Base-by-base conservation (phyloP, 64 coral and sea anemone species). In the Astreopora myriophthalma region DNA sequence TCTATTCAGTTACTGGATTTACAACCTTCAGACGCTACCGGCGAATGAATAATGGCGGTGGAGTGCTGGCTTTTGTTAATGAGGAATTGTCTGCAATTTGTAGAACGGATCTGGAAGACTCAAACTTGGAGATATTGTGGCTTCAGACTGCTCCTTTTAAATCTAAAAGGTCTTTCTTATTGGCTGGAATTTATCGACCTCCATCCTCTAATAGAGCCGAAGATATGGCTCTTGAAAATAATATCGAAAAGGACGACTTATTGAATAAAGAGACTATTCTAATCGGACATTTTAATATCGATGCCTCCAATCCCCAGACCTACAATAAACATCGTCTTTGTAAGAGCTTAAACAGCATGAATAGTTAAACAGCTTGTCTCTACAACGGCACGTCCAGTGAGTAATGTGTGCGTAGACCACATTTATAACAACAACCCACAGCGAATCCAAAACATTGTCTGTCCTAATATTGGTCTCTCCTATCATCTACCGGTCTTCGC, bases 281-380 rank as follows among this genome's bases (percentile, higher is more conserved):
- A 31, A 34, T 87, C 35, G 89, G 80, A 7, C 88, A 92, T 88
- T 85, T 88, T 66, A 95, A 92, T 34, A 65, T 95, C 20, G 77
- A 92, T 51, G 87, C 27, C 71, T 42, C 78, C 1, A 88, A 80
- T 34, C 69, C 79, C 40, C 61, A 81, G 8, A 35, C 55, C 48
- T 95, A 78, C 62, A 74, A 95, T 40, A 92, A 92, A 31, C 89
- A 95, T 49, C 36, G 80, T 19, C 58, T 95, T 29, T 42, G 68
- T 36, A 90, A 88, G 70, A 63, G 74, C 32, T 66, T 92, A 23
- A 92, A 34, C 3, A 92, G 80, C 36, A 95, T 95, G 73, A 73
- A 95, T 95, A 90, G 6, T 95, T 86, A 91, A 87, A 48, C 88
- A 95, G 51, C 93, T 91, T 11, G 39, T 91, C 14, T 60, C 80